Conservation (phyloP, 2,888 invertebrate genomes). For the Acleris sparsana region DNA sequence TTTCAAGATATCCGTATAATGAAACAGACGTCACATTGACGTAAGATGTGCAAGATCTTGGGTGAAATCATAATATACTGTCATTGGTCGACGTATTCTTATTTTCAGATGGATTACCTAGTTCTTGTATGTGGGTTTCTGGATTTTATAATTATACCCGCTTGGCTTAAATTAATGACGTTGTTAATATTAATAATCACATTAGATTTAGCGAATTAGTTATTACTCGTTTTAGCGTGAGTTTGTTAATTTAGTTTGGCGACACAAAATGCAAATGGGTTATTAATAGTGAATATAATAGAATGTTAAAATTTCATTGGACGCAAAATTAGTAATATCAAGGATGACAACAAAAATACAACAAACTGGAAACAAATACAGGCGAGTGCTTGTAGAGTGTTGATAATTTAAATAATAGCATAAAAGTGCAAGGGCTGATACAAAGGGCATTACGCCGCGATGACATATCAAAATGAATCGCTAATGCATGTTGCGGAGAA, state of each 20-base stretch:
- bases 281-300: neutral
- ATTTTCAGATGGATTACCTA: conserved; percentile 71
- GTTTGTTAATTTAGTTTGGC: conserved; percentile 19
- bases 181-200: conserved; percentile 27
- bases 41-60: conserved; percentile 77
- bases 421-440: conserved; percentile 57
- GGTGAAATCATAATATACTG: conserved; percentile 78
- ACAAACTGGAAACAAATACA: conserved; percentile 2
- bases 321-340: too few relatives aligned
- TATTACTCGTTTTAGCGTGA: conserved; percentile 21
- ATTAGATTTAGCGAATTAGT: conserved; percentile 20
- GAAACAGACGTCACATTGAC: conserved; percentile 81
- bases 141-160: conserved; percentile 32
- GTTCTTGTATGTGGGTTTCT: conserved; percentile 46
- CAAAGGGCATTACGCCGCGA: conserved; percentile 65
- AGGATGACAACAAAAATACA: neutral
- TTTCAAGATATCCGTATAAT: conserved; percentile 64
- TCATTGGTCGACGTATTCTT: conserved; percentile 67
- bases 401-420: conserved; percentile 69
- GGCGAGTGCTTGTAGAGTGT: conserved; percentile 45
- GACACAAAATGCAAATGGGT: neutral
- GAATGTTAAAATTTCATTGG: too few relatives aligned
- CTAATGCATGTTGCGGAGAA: conserved; percentile 59
- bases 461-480: conserved; percentile 80
- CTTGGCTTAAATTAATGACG: conserved; percentile 16